Percentiles rank a stretch among this genome's conserved stretches.
Conservation (phyloP, 2,888 invertebrate species). For the Thereva unica region DNA sequence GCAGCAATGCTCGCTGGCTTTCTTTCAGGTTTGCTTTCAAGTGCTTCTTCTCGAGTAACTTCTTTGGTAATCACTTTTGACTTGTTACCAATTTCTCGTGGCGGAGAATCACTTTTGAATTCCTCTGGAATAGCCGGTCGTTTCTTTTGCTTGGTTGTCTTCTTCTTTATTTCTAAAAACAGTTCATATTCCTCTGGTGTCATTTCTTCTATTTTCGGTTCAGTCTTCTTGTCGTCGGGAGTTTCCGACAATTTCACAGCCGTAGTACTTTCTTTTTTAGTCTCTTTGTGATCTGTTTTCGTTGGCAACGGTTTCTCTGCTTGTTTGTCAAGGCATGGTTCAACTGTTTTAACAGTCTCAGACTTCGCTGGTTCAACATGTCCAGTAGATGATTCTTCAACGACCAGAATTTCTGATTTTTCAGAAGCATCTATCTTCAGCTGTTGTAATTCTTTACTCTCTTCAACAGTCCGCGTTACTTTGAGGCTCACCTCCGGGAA, state of each 20-base stretch:
- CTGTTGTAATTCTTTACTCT: slow-evolving; percentile 48
- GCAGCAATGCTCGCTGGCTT: background rate
- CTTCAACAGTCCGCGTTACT: slow-evolving; percentile 53
- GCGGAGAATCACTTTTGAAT: slow-evolving; percentile 43
- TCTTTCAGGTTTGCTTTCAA: background rate
- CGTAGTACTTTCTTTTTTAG: too few relatives aligned
- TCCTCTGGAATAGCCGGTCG: slow-evolving; percentile 56
- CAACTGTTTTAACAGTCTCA: background rate
- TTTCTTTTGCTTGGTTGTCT: slow-evolving; percentile 55
- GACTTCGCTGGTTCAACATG: background rate
- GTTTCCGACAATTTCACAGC: background rate
- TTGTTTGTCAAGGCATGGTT: too few relatives aligned
- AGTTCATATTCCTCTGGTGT: slow-evolving; percentile 54
- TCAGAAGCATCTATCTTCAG: slow-evolving; percentile 18
- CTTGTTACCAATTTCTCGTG: too few relatives aligned
- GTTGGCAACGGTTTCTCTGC: too few relatives aligned
- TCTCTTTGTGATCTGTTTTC: too few relatives aligned
- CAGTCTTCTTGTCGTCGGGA: slow-evolving; percentile 42
- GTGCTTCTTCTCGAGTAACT: too few relatives aligned
- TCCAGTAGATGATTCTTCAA: background rate
- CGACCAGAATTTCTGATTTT: background rate
- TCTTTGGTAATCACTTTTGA: too few relatives aligned
- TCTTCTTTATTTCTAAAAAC: slow-evolving; percentile 54
- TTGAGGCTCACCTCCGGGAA: slow-evolving; percentile 56
- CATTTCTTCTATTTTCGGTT: slow-evolving; percentile 46